phyloP scores from a whole-genome alignment of 2,113 vertebrate species.

The Merops nubicus region DNA sequence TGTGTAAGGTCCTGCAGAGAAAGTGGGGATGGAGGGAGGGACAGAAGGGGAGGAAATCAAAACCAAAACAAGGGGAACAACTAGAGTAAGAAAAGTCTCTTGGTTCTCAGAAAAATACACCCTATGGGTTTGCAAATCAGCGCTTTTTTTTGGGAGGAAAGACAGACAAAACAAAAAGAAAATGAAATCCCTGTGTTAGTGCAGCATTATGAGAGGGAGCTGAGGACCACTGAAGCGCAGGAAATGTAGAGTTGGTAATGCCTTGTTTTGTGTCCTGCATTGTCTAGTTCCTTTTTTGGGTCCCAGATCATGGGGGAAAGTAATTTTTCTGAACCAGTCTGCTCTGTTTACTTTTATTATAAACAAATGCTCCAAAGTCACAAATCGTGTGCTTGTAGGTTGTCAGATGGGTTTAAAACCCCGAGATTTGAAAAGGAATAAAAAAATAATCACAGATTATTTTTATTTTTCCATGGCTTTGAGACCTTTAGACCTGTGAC shows the following conservation, averaged over 20 bases:
- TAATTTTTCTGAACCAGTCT: neutral
- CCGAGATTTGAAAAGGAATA: neutral
- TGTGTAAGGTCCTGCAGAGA: neutral
- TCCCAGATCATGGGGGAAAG: neutral
- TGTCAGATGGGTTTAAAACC: neutral
- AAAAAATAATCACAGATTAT: neutral
- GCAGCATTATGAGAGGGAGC: neutral
- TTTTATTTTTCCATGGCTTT: neutral
- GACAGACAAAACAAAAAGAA: neutral
- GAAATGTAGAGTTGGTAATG: neutral
- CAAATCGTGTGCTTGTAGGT: neutral
- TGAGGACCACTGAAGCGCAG: neutral
- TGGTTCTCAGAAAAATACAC: neutral
- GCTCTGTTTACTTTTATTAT: neutral
- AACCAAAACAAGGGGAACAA: neutral
- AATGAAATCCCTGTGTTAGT: neutral
- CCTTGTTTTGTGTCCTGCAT: neutral
- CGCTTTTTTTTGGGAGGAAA: too few relatives aligned
- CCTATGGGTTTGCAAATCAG: neutral
- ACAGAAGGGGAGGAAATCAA: neutral
- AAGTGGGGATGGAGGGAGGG: neutral
- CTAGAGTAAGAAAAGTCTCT: neutral
- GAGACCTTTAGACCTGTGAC: neutral
- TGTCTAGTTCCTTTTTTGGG: neutral
- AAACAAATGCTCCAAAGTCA: neutral